A percentile compares a stretch with the other conserved stretches of the same genome.
Conservation (phyloP, 2,113 vertebrate genomes). For the Pedionomus torquatus region DNA sequence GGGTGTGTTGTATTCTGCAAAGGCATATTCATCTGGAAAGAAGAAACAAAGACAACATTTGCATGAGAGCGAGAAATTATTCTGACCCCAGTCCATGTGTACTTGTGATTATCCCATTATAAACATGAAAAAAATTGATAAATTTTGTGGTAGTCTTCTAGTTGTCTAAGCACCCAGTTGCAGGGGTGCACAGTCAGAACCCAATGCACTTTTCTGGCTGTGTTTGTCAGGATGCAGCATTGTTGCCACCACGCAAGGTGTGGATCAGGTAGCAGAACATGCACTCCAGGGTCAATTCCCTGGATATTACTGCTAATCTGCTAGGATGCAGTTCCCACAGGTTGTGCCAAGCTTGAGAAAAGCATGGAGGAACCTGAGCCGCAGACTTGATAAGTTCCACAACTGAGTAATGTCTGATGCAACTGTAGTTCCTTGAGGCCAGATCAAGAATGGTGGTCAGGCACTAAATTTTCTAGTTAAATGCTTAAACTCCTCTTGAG, state of each 20-base stretch:
- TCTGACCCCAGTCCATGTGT: neutral
- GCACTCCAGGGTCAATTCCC: neutral
- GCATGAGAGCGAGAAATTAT: neutral
- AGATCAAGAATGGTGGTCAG: neutral
- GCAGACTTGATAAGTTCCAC: neutral
- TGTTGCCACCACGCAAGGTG: neutral
- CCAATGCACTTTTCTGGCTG: neutral
- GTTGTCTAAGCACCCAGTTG: neutral
- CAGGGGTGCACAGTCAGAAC: neutral
- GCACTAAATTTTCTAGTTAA: neutral
- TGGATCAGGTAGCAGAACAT: neutral
- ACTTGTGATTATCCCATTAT: neutral
- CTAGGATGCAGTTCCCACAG: neutral
- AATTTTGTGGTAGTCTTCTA: neutral
- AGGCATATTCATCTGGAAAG: conserved; percentile 71
- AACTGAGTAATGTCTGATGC: neutral
- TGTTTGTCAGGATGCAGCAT: neutral
- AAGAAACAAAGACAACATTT: neutral
- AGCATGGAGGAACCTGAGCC: neutral
- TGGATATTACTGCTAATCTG: neutral
- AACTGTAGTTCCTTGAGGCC: neutral
- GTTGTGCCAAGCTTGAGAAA: neutral
- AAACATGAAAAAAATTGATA: neutral
- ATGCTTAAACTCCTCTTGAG: neutral
- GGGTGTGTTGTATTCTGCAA: conserved; percentile 61